Percentiles rank a stretch among this genome's conserved stretches.
Conservation (phyloP, 92 coral and sea anemone species). For the Paragorgia papillata region DNA sequence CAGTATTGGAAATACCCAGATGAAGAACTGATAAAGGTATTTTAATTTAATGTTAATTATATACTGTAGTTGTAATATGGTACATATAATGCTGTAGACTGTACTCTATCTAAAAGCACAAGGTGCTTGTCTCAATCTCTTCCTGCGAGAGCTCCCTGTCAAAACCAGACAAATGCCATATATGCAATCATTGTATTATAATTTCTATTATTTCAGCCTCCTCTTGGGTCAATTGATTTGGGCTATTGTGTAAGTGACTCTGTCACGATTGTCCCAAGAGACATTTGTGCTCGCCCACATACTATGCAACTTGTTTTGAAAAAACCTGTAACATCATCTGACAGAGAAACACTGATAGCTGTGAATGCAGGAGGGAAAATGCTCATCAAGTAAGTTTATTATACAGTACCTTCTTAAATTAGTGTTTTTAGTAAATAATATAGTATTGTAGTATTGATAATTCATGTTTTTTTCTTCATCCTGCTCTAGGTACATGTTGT, state of each 20-base stretch:
- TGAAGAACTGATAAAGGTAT: constrained; percentile 85
- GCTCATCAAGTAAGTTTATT: constrained; percentile 4
- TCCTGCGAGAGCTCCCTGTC: no score
- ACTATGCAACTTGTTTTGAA: constrained; percentile 86
- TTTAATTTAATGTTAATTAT: not conserved
- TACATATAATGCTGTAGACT: no score
- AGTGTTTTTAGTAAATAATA: not conserved
- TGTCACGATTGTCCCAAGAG: constrained; percentile 85
- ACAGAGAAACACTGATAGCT: constrained; percentile 57
- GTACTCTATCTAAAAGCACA: no score
- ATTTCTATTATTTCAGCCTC: constrained; percentile 58
- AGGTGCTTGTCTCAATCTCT: no score
- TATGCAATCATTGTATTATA: no score
- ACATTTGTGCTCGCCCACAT: constrained; percentile 95
- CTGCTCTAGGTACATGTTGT: constrained; percentile 75
- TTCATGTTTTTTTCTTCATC: no score
- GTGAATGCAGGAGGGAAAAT: constrained; percentile 66
- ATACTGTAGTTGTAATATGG: not conserved
- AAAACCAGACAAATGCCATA: no score
- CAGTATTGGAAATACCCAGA: constrained; percentile 97
- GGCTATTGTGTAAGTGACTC: constrained; percentile 72
- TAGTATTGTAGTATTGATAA: no score
- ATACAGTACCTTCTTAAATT: not conserved
- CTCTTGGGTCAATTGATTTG: constrained; percentile 74
- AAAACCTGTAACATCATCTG: constrained; percentile 60